Conservation (phyloP, 2,797 vertebrate genomes). For the Phrynocephalus guinanensis region DNA sequence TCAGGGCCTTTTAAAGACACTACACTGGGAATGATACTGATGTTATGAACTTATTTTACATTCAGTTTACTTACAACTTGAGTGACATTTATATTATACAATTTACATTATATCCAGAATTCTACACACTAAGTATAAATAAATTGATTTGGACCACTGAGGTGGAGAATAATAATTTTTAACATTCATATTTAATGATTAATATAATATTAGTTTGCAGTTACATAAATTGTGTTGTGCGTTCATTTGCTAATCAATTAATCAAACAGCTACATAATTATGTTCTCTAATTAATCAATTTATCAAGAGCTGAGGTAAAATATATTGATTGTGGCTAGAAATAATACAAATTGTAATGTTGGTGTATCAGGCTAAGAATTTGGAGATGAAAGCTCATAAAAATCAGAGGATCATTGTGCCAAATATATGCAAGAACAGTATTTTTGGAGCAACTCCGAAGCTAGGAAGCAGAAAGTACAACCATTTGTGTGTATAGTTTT, state of each 20-base stretch:
- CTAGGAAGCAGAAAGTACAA: background rate
- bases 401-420: background rate
- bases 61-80: background rate
- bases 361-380: conserved; percentile 39
- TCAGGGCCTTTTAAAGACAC: background rate
- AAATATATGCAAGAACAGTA: background rate
- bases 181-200: conserved; percentile 29
- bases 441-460: background rate
- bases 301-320: conserved; percentile 56
- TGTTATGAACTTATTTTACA: background rate
- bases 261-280: conserved; percentile 59
- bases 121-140: conserved; percentile 12
- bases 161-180: background rate
- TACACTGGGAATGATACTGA: background rate
- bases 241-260: conserved; percentile 56
- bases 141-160: conserved; percentile 23
- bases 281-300: conserved; percentile 63
- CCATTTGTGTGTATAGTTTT: too few species aligned
- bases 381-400: conserved; percentile 23
- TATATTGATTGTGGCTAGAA: conserved; percentile 48
- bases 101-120: background rate
- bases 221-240: conserved; percentile 28
- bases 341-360: conserved; percentile 47
- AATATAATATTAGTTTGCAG: conserved; percentile 34
- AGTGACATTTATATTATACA: background rate